Evolutionary conservation across 2,113 vertebrate genomes (phyloP), one percentile per base, ranked within the genome.

Genomic region (Hippocampus abdominalis): DNA sequence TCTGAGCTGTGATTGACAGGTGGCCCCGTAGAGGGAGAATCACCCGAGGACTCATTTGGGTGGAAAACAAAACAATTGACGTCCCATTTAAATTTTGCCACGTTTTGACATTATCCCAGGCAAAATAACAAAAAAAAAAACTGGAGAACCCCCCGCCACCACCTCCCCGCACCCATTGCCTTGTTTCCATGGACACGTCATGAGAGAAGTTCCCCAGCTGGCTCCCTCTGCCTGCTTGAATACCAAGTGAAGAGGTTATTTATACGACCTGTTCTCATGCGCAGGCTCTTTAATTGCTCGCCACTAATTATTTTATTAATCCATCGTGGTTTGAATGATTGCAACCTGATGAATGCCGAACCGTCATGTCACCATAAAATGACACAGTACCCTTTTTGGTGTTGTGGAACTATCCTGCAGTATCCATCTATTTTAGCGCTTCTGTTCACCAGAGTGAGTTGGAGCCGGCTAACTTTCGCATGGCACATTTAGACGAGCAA

Each of bases 131-230:
- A 70, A 81, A 76, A 69, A 73, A 72, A 84, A n/a, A n/a, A n/a
- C n/a, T n/a, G 71, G 73, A 77, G 32, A 32, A 32, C 32, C 32
- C 27, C 32, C 32, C 72, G 79, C 76, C 12, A 36, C 32, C 32
- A 36, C 32, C 32, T 36, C 10, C 40, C 7, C 62, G 5, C 21
- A 77, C 80, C 83, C 61, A 78, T 79, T 72, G 79, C 84, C 88
- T 86, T 71, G 89, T 90, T 92, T 89, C 89, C 89, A 91, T 90
- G 89, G 90, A 85, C 91, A 93, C 90, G 78, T 90, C 88, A 88
- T 87, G 87, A 88, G 77, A 78, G 71, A 85, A 88, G 73, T 74
- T 83, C 82, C 87, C 84, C 88, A 85, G 86, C 86, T 88, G 85
- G 80, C 72, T 84, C 66, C 71, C 59, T 78, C 79, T 66, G 73